phyloP scores from a whole-genome alignment of 2,888 invertebrate species.

The Phyllotreta striolata region DNA sequence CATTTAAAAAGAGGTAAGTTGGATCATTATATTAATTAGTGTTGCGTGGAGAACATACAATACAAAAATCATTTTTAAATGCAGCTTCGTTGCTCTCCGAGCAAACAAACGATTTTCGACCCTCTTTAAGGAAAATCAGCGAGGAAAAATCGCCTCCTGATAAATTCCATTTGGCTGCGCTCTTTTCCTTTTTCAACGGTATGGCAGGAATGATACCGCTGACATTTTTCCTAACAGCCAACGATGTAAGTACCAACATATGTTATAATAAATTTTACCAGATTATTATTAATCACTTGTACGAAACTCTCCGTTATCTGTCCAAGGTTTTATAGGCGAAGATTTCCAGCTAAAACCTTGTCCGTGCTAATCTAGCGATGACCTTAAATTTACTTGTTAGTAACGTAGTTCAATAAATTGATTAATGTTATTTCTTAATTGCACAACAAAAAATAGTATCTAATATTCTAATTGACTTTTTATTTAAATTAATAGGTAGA shows the following conservation, averaged over 20 bases:
- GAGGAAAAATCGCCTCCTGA: constrained; percentile 16
- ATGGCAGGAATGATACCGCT: constrained; percentile 19
- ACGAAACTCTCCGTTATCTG: too few relatives aligned
- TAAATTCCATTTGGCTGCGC: constrained; percentile 18
- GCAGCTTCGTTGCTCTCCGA: constrained; percentile 12
- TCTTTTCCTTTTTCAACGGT: constrained; percentile 28
- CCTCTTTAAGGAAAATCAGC: neutral
- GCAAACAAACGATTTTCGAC: neutral
- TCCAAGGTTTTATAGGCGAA: neutral
- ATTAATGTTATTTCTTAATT: neutral
- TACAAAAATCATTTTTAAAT: neutral
- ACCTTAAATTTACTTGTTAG: neutral
- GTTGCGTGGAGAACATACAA: too few relatives aligned
- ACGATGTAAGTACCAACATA: constrained; percentile 28
- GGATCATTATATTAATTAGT: too few relatives aligned
- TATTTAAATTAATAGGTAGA: too few relatives aligned
- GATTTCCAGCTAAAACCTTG: neutral
- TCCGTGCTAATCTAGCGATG: neutral
- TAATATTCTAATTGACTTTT: too few relatives aligned
- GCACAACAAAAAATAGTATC: too few relatives aligned
- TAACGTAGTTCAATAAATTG: too few relatives aligned
- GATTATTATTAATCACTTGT: too few relatives aligned
- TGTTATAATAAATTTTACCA: neutral
- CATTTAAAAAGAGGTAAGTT: constrained; percentile 8
- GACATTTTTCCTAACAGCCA: constrained; percentile 28